phyloP scores from a whole-genome alignment of 2,113 vertebrate genomes.

The Condylura cristata region DNA sequence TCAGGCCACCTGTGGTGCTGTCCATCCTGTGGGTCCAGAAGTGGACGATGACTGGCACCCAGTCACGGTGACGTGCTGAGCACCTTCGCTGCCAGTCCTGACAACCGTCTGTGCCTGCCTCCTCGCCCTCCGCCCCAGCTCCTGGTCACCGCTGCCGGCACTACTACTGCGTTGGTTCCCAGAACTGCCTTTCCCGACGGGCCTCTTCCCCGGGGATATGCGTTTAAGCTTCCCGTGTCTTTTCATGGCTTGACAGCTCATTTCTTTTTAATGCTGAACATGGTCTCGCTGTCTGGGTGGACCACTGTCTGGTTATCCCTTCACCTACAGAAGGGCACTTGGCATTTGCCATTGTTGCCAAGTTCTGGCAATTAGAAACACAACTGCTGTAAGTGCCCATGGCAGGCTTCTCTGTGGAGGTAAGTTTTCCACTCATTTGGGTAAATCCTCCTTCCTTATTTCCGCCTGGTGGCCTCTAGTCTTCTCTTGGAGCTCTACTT shows the following conservation, averaged over 20 bases:
- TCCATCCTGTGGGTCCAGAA: not conserved
- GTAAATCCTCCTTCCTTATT: not conserved
- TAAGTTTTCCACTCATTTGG: not conserved
- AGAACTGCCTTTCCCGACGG: not conserved
- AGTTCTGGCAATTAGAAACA: not conserved
- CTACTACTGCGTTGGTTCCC: not conserved
- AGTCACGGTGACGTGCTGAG: fast-evolving
- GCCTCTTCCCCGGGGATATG: not conserved
- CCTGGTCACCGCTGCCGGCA: not conserved
- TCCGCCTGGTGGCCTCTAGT: not conserved
- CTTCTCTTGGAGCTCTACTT: not conserved
- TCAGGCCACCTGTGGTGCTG: not conserved
- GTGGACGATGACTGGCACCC: not conserved
- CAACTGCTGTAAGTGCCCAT: not conserved
- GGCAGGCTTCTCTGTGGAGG: not conserved
- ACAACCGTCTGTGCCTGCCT: not conserved
- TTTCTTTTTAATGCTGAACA: not conserved
- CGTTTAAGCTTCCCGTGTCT: not conserved
- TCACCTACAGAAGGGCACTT: not conserved
- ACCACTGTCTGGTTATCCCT: not conserved
- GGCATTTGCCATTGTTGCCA: not conserved
- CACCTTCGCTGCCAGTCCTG: not conserved
- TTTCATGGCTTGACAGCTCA: not conserved
- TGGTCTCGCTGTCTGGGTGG: not conserved
- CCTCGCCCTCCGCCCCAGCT: not conserved